Percentiles rank a stretch among this genome's conserved stretches.
Conservation (phyloP, 1,140 invertebrate genomes). For the Orchesella cincta region DNA sequence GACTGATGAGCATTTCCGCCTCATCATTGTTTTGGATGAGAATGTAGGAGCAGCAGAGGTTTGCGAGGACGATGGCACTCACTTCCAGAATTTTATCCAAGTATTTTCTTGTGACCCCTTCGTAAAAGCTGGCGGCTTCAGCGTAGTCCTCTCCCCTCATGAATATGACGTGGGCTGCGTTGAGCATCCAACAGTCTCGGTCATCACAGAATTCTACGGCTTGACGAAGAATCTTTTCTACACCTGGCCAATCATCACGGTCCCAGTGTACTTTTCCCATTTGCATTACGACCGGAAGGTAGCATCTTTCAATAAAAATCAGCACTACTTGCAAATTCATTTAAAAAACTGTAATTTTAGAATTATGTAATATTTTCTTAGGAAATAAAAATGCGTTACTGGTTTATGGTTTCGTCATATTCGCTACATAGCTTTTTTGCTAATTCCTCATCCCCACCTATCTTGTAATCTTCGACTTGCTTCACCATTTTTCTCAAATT, state of each 20-base stretch:
- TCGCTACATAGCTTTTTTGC: constrained; percentile 1
- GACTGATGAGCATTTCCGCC: neutral
- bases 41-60: constrained; percentile 5
- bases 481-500: constrained; percentile 21
- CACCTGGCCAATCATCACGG: neutral
- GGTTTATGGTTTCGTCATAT: constrained; percentile 21
- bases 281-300: neutral
- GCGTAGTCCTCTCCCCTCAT: neutral
- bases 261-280: constrained; percentile 26
- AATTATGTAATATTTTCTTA: too few species aligned
- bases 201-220: constrained; percentile 13
- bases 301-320: neutral
- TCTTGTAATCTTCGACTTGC: neutral
- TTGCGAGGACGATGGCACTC: constrained; percentile 19
- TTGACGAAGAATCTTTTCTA: constrained; percentile 12
- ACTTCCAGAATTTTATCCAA: neutral
- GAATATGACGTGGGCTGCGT: constrained; percentile 22
- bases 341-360: too few species aligned
- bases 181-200: constrained; percentile 11
- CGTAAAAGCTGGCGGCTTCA: constrained; percentile 12
- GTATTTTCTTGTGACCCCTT: neutral
- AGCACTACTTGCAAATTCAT: too few species aligned
- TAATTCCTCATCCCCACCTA: neutral
- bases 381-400: neutral
- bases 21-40: constrained; percentile 15